phyloP scores from a whole-genome alignment of 53 echinoderm and acorn worm genomes.

The Zoroaster sp. region DNA sequence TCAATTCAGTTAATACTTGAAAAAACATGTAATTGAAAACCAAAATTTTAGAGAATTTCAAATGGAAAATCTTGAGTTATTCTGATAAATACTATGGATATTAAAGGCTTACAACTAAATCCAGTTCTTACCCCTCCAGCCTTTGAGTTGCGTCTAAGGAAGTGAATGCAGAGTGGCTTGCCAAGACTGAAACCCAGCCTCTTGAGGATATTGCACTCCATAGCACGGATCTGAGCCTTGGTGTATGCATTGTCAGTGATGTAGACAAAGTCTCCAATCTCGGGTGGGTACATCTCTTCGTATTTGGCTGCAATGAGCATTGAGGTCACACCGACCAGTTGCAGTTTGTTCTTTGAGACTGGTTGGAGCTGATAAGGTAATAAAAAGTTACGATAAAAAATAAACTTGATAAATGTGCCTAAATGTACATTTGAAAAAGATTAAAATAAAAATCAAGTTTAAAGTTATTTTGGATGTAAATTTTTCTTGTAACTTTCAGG shows the following conservation, averaged over 20 bases:
- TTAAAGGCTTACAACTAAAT: background rate
- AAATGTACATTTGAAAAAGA: too few species aligned
- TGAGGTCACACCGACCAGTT: constrained; percentile 90
- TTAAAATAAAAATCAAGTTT: too few species aligned
- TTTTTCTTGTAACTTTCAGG: too few species aligned
- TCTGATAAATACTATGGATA: too few species aligned
- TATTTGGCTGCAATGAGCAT: constrained; percentile 97
- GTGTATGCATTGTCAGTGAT: constrained; percentile 96
- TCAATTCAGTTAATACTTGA: too few species aligned
- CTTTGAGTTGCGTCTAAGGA: constrained; percentile 92
- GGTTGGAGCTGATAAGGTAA: constrained; percentile 78
- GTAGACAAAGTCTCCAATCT: constrained; percentile 94
- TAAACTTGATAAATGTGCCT: too few species aligned
- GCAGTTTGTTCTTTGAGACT: constrained; percentile 88
- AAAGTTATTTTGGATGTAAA: too few species aligned
- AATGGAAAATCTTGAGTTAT: too few species aligned
- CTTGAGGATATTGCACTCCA: constrained; percentile 74
- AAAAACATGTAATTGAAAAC: too few species aligned
- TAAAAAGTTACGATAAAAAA: too few species aligned
- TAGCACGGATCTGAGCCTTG: constrained; percentile 79
- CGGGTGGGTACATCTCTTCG: constrained; percentile 99
- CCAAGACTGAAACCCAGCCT: constrained; percentile 75
- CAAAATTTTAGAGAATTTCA: too few species aligned
- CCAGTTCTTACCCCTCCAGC: constrained; percentile 81
- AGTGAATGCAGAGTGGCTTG: constrained; percentile 92